phyloP scores from a whole-genome alignment of 2,888 invertebrate species.

The Hypsopygia costalis region DNA sequence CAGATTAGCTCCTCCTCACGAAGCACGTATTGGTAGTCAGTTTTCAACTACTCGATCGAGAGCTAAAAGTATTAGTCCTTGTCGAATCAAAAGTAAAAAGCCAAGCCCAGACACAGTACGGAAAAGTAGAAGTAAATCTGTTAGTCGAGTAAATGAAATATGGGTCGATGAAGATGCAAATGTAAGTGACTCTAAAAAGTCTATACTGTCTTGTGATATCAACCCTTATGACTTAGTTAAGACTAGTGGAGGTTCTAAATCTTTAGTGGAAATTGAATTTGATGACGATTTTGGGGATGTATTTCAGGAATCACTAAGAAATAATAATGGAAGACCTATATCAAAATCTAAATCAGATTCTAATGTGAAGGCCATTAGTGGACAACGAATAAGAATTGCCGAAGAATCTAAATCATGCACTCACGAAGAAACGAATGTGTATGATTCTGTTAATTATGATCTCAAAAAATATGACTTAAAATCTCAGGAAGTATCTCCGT shows the following conservation, averaged over 20 bases:
- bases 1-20: conserved; percentile 84
- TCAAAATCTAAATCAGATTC: conserved; percentile 64
- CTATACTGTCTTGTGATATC: conserved; percentile 90
- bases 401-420: conserved; percentile 70
- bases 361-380: conserved; percentile 83
- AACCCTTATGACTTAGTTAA: conserved; percentile 92
- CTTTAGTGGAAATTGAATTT: conserved; percentile 72
- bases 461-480: conserved; percentile 65
- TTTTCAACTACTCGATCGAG: conserved; percentile 71
- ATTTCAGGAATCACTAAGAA: conserved; percentile 59
- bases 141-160: conserved; percentile 68
- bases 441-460: conserved; percentile 74
- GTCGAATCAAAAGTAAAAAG: conserved; percentile 76
- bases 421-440: conserved; percentile 59
- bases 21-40: conserved; percentile 75
- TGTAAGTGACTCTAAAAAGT: conserved; percentile 75
- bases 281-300: conserved; percentile 74
- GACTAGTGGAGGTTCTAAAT: conserved; percentile 64
- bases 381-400: conserved; percentile 84
- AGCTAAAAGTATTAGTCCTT: conserved; percentile 80
- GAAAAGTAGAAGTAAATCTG: conserved; percentile 70
- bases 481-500: conserved; percentile 48
- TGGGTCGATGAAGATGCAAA: conserved; percentile 64
- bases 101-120: conserved; percentile 63
- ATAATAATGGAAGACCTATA: conserved; percentile 42